These are phyloP conservation scores for Sinosuthora webbiana DNA, from an alignment of 2,113 vertebrate genomes.

Conservation along the genomic window DNA sequence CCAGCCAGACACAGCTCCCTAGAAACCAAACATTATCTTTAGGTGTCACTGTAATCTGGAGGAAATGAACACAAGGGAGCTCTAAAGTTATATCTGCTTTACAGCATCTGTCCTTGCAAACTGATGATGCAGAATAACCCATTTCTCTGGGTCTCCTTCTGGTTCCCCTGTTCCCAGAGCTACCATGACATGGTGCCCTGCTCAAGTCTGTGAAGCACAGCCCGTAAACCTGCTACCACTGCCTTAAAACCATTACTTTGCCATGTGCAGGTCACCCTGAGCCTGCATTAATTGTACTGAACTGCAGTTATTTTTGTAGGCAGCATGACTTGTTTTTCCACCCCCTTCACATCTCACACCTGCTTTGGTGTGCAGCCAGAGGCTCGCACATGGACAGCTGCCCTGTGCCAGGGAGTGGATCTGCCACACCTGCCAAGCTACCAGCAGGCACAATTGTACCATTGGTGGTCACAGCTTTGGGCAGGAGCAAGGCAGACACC, in stretches of 20 bases:
- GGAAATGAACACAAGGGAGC: not conserved
- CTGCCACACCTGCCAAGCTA: not conserved
- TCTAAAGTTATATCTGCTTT: not conserved
- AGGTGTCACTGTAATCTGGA: not conserved
- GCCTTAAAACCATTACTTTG: not conserved
- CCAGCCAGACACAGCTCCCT: not conserved
- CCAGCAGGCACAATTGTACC: not conserved
- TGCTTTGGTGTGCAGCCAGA: not conserved
- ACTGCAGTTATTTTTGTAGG: not conserved
- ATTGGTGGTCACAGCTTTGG: not conserved
- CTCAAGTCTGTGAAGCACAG: rapidly evolving
- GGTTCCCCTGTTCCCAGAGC: not conserved
- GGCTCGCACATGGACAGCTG: rapidly evolving
- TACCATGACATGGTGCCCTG: not conserved
- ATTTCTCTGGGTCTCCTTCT: not conserved
- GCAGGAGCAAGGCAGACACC: not conserved
- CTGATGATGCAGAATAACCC: not conserved
- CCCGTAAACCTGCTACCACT: not conserved
- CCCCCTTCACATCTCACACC: not conserved
- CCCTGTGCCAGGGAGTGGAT: not conserved
- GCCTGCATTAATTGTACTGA: not conserved
- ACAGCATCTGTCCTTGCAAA: not conserved
- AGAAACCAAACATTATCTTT: not conserved
- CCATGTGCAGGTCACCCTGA: not conserved
- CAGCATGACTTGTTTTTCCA: not conserved